phyloP scores from a whole-genome alignment of 2,888 invertebrate species.

The Deilephila porcellus region DNA sequence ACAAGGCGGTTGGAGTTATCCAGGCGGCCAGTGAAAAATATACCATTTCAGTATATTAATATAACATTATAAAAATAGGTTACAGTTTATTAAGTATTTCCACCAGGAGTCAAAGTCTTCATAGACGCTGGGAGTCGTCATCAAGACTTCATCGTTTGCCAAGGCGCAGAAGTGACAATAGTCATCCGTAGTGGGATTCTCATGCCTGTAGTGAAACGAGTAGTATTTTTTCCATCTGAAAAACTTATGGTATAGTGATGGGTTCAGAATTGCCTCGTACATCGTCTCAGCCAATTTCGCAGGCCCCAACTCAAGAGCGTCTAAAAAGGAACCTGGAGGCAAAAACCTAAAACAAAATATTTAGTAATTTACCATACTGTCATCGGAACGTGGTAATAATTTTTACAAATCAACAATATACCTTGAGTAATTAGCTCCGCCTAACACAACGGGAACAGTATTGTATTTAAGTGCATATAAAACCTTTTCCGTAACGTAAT shows the following conservation, averaged over 20 bases:
- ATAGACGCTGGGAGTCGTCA: constrained; percentile 47
- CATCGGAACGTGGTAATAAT: neutral
- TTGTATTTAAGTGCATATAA: constrained; percentile 80
- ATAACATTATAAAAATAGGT: neutral
- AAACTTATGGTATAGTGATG: constrained; percentile 53
- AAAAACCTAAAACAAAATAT: constrained; percentile 58
- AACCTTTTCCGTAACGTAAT: constrained; percentile 73
- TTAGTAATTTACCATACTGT: no score
- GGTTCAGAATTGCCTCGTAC: constrained; percentile 52
- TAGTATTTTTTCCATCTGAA: constrained; percentile 69
- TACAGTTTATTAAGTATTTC: constrained; percentile 46
- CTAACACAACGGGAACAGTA: constrained; percentile 88
- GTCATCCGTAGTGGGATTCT: constrained; percentile 58
- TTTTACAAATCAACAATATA: constrained; percentile 37
- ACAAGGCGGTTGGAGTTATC: no score
- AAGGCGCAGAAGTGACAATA: constrained; percentile 66
- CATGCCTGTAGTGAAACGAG: constrained; percentile 52
- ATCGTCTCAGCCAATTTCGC: constrained; percentile 57
- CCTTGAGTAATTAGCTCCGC: constrained; percentile 86
- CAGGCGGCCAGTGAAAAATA: no score
- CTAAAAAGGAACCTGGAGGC: constrained; percentile 63
- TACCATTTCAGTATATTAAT: no score
- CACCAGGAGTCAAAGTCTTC: constrained; percentile 60
- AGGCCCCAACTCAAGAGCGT: constrained; percentile 57
- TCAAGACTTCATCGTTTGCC: constrained; percentile 52